phyloP scores from a whole-genome alignment of 2,113 vertebrate species.

The Parus major region DNA sequence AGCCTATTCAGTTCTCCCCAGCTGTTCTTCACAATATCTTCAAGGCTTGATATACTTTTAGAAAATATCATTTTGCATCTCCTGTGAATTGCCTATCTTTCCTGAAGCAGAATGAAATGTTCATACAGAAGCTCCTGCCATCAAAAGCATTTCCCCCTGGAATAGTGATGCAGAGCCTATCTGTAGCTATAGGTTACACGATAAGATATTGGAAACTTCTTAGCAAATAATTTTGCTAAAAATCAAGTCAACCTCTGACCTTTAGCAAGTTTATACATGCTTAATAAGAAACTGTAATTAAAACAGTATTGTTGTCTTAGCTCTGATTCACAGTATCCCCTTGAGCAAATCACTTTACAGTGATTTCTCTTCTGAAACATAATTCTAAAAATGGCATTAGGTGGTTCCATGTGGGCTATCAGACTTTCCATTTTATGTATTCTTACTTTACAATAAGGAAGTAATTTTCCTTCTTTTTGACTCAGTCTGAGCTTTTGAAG shows the following conservation, averaged over 20 bases:
- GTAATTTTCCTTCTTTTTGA: neutral
- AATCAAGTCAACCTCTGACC: constrained; percentile 26
- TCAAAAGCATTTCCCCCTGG: constrained; percentile 47
- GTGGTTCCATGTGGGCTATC: neutral
- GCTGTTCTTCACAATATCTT: constrained; percentile 44
- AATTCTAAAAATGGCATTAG: neutral
- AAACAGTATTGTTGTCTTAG: neutral
- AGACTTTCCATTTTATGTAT: neutral
- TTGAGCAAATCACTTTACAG: neutral
- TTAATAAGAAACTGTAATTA: neutral
- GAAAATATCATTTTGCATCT: constrained; percentile 49
- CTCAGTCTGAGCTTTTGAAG: neutral
- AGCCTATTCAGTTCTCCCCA: constrained; percentile 21
- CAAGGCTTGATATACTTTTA: constrained; percentile 36
- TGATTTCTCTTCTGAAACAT: neutral
- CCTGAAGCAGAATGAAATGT: constrained; percentile 55
- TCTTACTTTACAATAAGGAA: neutral
- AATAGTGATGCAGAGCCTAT: constrained; percentile 11
- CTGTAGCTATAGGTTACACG: neutral
- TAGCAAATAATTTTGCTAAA: constrained; percentile 38
- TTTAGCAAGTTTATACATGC: neutral
- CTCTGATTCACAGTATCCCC: neutral
- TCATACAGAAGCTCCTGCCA: constrained; percentile 24
- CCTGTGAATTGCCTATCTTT: constrained; percentile 54
- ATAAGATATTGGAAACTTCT: neutral